Evolutionary conservation across 2,888 invertebrate species (phyloP).

Genomic region (Pycnomerus fuliginosus): DNA sequence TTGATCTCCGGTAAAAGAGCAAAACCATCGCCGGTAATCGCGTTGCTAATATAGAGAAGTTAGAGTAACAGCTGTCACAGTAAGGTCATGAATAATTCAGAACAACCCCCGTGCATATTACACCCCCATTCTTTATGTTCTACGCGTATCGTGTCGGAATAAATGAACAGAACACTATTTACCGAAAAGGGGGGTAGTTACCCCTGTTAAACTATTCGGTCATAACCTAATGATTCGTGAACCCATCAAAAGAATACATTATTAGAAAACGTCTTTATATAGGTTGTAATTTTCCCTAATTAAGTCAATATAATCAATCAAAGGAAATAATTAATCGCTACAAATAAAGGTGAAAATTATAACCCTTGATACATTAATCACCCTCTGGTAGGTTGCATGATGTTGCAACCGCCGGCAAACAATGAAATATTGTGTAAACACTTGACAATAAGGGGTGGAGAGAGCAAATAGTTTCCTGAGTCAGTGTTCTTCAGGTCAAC

Average conservation of each 20-base stretch:
- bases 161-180: slow-evolving; percentile 40
- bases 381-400: slow-evolving; percentile 3
- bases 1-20: too few relatives aligned
- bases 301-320: slow-evolving; percentile 44
- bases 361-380: slow-evolving; percentile 32
- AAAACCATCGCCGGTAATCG: too few relatives aligned
- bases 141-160: slow-evolving; percentile 42
- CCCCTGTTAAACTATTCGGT: slow-evolving; percentile 45
- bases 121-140: slow-evolving; percentile 45
- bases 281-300: slow-evolving; percentile 30
- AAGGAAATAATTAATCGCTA: slow-evolving; percentile 35
- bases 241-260: slow-evolving; percentile 45
- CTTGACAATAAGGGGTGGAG: slow-evolving; percentile 27
- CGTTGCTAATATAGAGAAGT: slow-evolving; percentile 40
- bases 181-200: slow-evolving; percentile 33
- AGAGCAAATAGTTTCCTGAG: slow-evolving; percentile 26
- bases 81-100: slow-evolving; percentile 46
- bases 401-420: slow-evolving; percentile 19
- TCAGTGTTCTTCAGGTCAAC: slow-evolving; percentile 24
- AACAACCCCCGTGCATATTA: slow-evolving; percentile 43
- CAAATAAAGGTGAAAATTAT: slow-evolving; percentile 33
- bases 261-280: slow-evolving; percentile 33
- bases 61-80: slow-evolving; percentile 44
- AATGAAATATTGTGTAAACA: slow-evolving; percentile 36
- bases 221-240: slow-evolving; percentile 47